Evolutionary conservation across 2,888 invertebrate species (phyloP).

Genomic region (Orthonychiurus folsomi): DNA sequence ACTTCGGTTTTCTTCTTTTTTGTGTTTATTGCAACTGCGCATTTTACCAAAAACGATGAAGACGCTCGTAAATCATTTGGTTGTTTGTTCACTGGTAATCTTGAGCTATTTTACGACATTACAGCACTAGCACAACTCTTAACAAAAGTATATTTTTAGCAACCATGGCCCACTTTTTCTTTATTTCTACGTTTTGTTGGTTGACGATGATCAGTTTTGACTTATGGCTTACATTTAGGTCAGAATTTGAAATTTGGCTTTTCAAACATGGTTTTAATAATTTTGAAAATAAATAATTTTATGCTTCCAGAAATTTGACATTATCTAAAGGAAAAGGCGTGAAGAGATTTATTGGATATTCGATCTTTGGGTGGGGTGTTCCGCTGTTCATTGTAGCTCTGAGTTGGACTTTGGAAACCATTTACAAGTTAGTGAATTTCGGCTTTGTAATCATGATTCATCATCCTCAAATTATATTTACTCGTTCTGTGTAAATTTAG

Average conservation of each 20-base stretch:
- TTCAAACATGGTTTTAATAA: neutral
- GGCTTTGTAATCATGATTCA: neutral
- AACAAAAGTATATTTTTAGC: conserved; percentile 4
- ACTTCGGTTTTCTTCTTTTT: conserved; percentile 10
- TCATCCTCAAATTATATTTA: too few species aligned
- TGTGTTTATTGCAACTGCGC: conserved; percentile 7
- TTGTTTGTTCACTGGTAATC: conserved; percentile 5
- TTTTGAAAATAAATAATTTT: neutral
- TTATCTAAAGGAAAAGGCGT: neutral
- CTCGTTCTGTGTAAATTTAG: neutral
- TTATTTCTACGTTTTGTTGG: conserved; percentile 9
- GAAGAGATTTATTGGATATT: conserved; percentile 3
- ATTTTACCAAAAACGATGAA: conserved; percentile 9
- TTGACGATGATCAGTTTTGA: conserved; percentile 10
- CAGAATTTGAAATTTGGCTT: neutral
- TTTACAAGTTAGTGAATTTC: conserved; percentile 5
- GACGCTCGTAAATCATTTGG: neutral
- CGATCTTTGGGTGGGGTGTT: conserved; percentile 1
- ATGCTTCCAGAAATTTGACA: conserved; percentile 2
- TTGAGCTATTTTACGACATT: too few species aligned
- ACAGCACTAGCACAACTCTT: neutral
- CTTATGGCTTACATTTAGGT: conserved; percentile 13
- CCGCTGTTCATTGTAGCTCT: conserved; percentile 3
- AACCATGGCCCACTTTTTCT: conserved; percentile 11
- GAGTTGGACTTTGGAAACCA: neutral